phyloP scores from a whole-genome alignment of 2,888 invertebrate species.

The Tetramorium bicarinatum region DNA sequence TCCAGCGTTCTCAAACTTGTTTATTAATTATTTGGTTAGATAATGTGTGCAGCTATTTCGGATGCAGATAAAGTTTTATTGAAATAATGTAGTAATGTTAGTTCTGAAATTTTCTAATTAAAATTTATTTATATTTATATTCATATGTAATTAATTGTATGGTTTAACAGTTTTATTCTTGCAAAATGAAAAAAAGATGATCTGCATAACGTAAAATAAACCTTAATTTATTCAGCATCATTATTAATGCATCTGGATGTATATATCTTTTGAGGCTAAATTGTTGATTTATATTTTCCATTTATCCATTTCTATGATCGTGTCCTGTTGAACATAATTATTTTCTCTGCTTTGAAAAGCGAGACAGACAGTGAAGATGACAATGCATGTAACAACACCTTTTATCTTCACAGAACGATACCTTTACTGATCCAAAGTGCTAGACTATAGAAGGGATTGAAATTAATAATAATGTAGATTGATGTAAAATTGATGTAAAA shows the following conservation, averaged over 20 bases:
- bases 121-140: conserved; percentile 10
- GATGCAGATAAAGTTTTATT: neutral
- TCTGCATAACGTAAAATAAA: neutral
- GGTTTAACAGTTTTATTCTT: neutral
- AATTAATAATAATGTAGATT: conserved; percentile 6
- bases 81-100: neutral
- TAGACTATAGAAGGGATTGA: neutral
- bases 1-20: neutral
- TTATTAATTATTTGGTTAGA: neutral
- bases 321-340: neutral
- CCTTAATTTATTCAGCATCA: neutral
- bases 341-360: neutral
- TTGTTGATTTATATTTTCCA: neutral
- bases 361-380: neutral
- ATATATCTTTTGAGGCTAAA: neutral
- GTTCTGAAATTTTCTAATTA: neutral
- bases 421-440: neutral
- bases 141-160: neutral
- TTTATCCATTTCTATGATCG: neutral
- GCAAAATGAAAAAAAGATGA: neutral
- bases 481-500: neutral
- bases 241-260: neutral
- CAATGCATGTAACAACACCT: neutral
- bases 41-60: neutral
- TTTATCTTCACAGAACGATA: neutral